These are phyloP conservation scores for Nasonia oneida DNA, from an alignment of 2,888 invertebrate species.

Conservation along the genomic window DNA sequence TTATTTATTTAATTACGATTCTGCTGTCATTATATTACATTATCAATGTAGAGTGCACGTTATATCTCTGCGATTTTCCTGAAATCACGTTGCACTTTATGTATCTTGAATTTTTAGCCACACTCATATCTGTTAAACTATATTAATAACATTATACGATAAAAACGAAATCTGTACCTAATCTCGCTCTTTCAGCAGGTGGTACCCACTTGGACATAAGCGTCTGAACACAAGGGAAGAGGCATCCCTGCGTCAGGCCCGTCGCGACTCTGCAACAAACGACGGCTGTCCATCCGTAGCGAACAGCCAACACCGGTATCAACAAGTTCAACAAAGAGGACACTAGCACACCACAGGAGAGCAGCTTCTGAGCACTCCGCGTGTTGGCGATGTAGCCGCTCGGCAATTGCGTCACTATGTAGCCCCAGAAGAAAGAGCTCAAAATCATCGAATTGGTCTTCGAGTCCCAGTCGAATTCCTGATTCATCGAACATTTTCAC, in stretches of 20 bases:
- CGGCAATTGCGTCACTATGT: conserved; percentile 86
- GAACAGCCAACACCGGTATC: conserved; percentile 80
- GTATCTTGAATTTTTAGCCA: no score
- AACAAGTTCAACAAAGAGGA: conserved; percentile 79
- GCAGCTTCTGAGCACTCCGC: conserved; percentile 81
- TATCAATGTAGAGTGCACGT: no score
- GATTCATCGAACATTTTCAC: no score
- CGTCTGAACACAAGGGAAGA: conserved; percentile 87
- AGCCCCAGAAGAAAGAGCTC: conserved; percentile 89
- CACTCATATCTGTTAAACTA: no score
- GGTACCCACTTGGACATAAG: conserved; percentile 88
- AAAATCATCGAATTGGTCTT: conserved; percentile 82
- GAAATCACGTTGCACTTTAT: no score
- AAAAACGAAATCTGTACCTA: conserved; percentile 71
- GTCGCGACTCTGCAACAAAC: conserved; percentile 85
- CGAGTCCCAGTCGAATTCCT: conserved; percentile 83
- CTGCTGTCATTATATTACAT: no score
- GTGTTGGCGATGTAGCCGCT: conserved; percentile 82
- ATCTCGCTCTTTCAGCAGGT: conserved; percentile 80
- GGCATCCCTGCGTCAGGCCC: conserved; percentile 87
- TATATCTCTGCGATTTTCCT: no score
- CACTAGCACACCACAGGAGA: conserved; percentile 76
- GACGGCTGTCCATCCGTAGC: conserved; percentile 83
- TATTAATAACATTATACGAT: background rate
- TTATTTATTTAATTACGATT: no score